These are phyloP conservation scores for Diadema setosum DNA, from an alignment of 35 echinoderm and acorn worm genomes.

Conservation along the genomic window DNA sequence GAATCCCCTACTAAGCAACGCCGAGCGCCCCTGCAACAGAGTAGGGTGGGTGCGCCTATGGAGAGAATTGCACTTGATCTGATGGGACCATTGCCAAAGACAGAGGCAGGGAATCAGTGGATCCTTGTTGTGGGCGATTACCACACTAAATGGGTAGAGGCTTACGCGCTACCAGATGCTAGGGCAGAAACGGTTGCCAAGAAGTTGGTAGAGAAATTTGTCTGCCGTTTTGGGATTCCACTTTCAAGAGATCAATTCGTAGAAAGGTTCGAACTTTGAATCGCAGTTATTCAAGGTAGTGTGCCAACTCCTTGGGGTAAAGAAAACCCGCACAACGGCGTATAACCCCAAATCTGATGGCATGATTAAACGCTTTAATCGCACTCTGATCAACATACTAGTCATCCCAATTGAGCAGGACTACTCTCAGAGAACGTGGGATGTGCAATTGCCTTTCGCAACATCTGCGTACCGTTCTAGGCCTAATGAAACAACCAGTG, in stretches of 20 bases:
- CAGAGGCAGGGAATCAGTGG: background rate
- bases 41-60: conserved; percentile 1
- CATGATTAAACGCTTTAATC: conserved; percentile 16
- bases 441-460: conserved; percentile 4
- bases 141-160: conserved; percentile 7
- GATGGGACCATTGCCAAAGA: conserved; percentile 1
- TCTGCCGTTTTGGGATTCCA: conserved; percentile 3
- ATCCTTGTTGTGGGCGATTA: conserved; percentile 20
- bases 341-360: conserved; percentile 28
- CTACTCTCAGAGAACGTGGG: background rate
- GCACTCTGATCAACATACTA: conserved; percentile 6
- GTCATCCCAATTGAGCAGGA: background rate
- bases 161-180: background rate
- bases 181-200: conserved; percentile 6
- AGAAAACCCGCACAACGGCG: conserved; percentile 9
- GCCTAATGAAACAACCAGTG: background rate
- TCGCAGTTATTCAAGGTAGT: conserved; percentile 29
- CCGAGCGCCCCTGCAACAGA: conserved; percentile 4
- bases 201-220: background rate
- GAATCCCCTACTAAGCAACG: background rate
- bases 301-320: background rate
- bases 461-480: conserved; percentile 1
- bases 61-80: conserved; percentile 11
- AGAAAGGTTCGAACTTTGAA: conserved; percentile 47
- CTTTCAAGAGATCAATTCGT: conserved; percentile 10